These are phyloP conservation scores for Reinhardtius hippoglossoides DNA, from an alignment of 2,113 vertebrate genomes.

Conservation along the genomic window DNA sequence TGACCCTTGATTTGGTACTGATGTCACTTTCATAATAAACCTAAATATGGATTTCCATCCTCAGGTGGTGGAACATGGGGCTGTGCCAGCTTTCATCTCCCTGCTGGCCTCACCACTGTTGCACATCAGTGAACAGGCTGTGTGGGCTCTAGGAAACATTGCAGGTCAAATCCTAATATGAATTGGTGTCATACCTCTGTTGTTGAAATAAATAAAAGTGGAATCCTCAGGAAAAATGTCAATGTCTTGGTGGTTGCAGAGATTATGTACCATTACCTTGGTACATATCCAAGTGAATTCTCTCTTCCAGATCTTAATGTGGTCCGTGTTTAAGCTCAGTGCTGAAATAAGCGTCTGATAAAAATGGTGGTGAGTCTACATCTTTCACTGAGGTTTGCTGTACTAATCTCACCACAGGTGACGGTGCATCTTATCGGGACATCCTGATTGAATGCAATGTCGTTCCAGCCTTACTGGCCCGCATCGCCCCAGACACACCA, in stretches of 20 bases:
- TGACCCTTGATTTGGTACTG: too few species aligned
- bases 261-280: too few species aligned
- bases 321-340: too few species aligned
- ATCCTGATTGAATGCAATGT: conserved; percentile 83
- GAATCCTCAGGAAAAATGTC: too few species aligned
- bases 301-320: too few species aligned
- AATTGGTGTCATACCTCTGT: neutral
- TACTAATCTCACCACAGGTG: conserved; percentile 79
- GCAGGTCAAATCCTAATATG: conserved; percentile 81
- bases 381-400: neutral
- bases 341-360: too few species aligned
- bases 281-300: too few species aligned
- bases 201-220: neutral
- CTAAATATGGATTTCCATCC: neutral
- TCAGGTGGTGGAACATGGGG: conserved; percentile 89
- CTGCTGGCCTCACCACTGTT: conserved; percentile 87
- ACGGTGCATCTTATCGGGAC: conserved; percentile 89
- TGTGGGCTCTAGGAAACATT: conserved; percentile 95
- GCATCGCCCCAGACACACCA: conserved; percentile 85
- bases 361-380: too few species aligned
- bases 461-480: conserved; percentile 85
- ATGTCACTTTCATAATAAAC: neutral
- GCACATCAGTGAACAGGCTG: conserved; percentile 91
- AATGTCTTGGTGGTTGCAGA: too few species aligned
- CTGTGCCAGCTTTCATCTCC: conserved; percentile 85